phyloP scores from a whole-genome alignment of 2,797 vertebrate species.

The Hylomyscus alleni region DNA sequence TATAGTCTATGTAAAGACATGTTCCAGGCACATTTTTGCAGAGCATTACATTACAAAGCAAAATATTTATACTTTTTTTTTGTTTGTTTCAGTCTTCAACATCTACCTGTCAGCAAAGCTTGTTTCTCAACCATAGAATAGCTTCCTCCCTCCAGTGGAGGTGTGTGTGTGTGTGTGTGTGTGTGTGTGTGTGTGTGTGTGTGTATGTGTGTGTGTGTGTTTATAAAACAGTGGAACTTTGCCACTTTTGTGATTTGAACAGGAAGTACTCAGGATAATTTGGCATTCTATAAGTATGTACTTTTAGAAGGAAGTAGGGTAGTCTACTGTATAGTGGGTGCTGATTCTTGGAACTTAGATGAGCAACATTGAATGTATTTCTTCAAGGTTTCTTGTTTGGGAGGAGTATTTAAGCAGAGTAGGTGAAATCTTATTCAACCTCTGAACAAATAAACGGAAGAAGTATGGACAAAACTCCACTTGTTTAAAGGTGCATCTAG shows the following conservation, averaged over 20 bases:
- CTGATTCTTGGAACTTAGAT: background rate
- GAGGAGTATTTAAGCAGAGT: background rate
- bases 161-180: background rate
- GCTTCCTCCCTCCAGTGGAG: background rate
- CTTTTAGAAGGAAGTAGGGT: background rate
- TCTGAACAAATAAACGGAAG: background rate
- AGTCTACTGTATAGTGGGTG: background rate
- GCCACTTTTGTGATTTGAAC: background rate
- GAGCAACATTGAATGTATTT: background rate
- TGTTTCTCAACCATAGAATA: background rate
- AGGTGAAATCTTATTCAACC: background rate
- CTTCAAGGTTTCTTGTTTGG: background rate
- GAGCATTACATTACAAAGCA: background rate
- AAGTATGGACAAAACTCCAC: background rate
- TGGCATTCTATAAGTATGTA: background rate
- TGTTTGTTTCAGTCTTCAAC: background rate
- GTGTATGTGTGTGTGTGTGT: background rate
- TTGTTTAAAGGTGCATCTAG: background rate
- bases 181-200: background rate
- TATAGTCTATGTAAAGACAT: background rate
- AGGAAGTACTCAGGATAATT: background rate
- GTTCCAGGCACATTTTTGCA: background rate
- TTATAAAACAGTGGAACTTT: background rate
- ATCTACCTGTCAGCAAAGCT: background rate
- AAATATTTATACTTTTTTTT: background rate